Percentiles rank a stretch among this genome's conserved stretches.
phyloP scores from a whole-genome alignment of 2,888 invertebrate species.

The Corbicula japonica region DNA sequence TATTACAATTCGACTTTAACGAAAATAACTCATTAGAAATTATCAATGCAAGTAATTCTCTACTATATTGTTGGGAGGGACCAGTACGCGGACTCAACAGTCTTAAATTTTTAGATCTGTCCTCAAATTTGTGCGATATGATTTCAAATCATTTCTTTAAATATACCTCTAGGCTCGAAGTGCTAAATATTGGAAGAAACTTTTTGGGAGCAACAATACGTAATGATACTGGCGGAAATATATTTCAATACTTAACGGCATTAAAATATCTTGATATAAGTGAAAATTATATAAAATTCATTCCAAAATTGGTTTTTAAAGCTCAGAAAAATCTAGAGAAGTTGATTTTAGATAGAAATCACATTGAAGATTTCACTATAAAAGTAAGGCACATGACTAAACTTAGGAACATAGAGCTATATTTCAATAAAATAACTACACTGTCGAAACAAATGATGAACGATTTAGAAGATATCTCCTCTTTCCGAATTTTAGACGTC shows the following conservation, averaged over 20 bases:
- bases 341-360: slow-evolving; percentile 14
- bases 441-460: slow-evolving; percentile 2
- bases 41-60: slow-evolving; percentile 28
- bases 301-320: slow-evolving; percentile 30
- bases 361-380: slow-evolving; percentile 26
- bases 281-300: slow-evolving; percentile 19
- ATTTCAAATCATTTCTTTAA: slow-evolving; percentile 35
- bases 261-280: slow-evolving; percentile 27
- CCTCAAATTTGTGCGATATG: slow-evolving; percentile 28
- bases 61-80: slow-evolving; percentile 56
- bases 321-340: slow-evolving; percentile 10
- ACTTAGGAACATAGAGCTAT: slow-evolving; percentile 21
- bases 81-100: slow-evolving; percentile 36
- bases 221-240: slow-evolving; percentile 6
- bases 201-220: slow-evolving; percentile 16
- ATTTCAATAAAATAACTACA: slow-evolving; percentile 19
- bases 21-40: slow-evolving; percentile 20
- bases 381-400: slow-evolving; percentile 35
- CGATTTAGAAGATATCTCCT: slow-evolving; percentile 7
- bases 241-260: slow-evolving; percentile 17
- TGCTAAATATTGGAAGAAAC: slow-evolving; percentile 24
- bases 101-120: slow-evolving; percentile 39
- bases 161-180: slow-evolving; percentile 17
- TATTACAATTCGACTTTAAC: slow-evolving; percentile 24
- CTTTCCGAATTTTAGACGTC: too few relatives aligned